Base-by-base conservation (phyloP, 1,140 invertebrate genomes). In the Bombus vancouverensis region DNA sequence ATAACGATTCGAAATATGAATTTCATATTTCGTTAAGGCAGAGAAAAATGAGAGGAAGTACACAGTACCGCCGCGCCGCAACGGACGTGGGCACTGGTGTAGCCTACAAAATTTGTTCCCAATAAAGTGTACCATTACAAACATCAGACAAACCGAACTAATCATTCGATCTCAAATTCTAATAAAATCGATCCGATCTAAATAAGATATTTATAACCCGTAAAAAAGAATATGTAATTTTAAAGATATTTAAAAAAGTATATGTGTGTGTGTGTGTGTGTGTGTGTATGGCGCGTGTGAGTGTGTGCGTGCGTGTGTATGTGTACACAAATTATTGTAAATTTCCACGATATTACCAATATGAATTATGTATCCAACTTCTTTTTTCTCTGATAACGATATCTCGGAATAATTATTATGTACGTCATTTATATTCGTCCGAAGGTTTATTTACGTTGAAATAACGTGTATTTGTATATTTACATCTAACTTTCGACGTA, bases 31-130 rank as follows among this genome's bases (percentile, higher is more conserved):
- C 4, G 53, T 68, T 37, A 28, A 79, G 18, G 9, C n/a, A 34
- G 22, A 22, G 44, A 80, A 62, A 73, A 73, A 59, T 28, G 68
- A 62, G 62, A 62, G 79, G 70, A 81, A 73, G 80, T 53, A n/a
- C 39, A 73, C 9, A 28, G 22, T 28, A 81, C 34, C 18, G 47
- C 18, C 18, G 18, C 73, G 25, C 8, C 53, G 28, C 39, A 73
- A 81, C 70, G 80, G 70, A 81, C 47, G 53, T 73, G n/a, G 39
- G 28, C 80, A 81, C 80, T 73, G 80, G 70, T 81, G 80, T 81
- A 73, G 80, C 72, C 53, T 22, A 42, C 53, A 28, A 59, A 81
- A 62, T 73, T 81, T n/a, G 37, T n/a, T 12, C 32, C 18, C 2
- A 28, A 59, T 39, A 59, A 44, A 62, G 32, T 42, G 2, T 25